Conservation (phyloP, 2,113 vertebrate species). For the Chamaea fasciata region DNA sequence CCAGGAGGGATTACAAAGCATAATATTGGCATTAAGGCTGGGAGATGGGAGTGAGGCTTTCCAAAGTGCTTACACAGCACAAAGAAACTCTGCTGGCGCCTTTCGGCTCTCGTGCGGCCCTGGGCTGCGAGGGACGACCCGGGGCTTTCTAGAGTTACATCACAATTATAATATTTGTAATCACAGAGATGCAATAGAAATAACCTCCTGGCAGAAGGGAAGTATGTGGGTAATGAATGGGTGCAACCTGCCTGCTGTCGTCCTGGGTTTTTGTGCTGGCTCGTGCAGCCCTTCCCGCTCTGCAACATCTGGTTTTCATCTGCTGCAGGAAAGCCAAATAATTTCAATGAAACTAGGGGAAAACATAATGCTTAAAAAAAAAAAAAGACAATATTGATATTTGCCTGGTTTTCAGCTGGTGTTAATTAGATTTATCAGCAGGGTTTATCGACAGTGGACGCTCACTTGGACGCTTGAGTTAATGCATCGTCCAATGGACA, state of each 20-base stretch:
- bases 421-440: neutral
- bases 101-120: neutral
- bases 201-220: slow-evolving; percentile 4
- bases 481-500: neutral
- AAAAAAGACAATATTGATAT: neutral
- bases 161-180: slow-evolving; percentile 25
- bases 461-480: neutral
- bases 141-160: neutral
- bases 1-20: neutral
- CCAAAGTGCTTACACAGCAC: neutral
- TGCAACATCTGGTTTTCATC: slow-evolving; percentile 53
- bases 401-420: neutral
- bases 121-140: neutral
- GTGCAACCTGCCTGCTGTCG: neutral
- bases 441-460: neutral
- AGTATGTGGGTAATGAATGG: slow-evolving; percentile 44
- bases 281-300: neutral
- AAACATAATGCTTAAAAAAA: neutral
- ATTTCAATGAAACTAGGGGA: slow-evolving; percentile 5
- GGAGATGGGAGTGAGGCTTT: neutral
- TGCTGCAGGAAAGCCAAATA: slow-evolving; percentile 11
- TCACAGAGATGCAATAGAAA: slow-evolving; percentile 29
- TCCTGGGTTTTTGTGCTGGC: slow-evolving; percentile 7
- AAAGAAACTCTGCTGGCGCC: neutral
- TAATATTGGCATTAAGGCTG: neutral